These are phyloP conservation scores for cat (Felis catus) DNA, from an alignment of 2,113 vertebrate genomes.

Conservation along the genomic window DNA sequence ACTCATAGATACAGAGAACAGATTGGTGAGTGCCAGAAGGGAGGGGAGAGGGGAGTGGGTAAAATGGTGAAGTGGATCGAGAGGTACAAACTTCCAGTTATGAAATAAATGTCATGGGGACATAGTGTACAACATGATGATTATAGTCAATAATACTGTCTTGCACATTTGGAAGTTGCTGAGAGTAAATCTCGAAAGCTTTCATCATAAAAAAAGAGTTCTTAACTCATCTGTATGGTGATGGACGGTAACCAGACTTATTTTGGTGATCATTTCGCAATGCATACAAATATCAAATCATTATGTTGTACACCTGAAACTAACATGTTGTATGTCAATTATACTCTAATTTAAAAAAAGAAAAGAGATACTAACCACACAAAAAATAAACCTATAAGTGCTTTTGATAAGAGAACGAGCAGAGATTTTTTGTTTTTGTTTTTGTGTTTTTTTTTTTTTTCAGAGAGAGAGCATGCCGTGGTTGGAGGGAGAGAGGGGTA, in stretches of 20 bases:
- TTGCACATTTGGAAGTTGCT: not conserved
- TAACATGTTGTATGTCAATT: not conserved
- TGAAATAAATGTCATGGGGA: not conserved
- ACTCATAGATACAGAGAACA: not conserved
- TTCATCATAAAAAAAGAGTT: not conserved
- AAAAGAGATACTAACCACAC: not conserved
- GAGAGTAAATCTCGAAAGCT: not conserved
- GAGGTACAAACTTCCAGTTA: not conserved
- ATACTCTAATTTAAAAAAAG: not conserved
- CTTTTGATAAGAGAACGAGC: slow-evolving; percentile 7
- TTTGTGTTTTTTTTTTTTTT: no score
- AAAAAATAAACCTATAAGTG: not conserved
- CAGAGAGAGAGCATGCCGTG: no score
- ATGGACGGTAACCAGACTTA: not conserved
- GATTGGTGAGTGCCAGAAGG: not conserved
- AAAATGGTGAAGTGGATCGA: not conserved
- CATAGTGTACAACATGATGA: not conserved
- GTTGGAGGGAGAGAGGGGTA: no score
- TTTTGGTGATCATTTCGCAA: not conserved
- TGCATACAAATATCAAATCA: not conserved
- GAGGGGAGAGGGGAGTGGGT: not conserved
- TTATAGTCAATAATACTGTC: not conserved
- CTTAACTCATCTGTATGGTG: not conserved
- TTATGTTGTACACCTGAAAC: not conserved
- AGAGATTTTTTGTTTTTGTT: not conserved